Base-by-base conservation (phyloP, 2,797 vertebrate species). In the Amazona ochrocephala region DNA sequence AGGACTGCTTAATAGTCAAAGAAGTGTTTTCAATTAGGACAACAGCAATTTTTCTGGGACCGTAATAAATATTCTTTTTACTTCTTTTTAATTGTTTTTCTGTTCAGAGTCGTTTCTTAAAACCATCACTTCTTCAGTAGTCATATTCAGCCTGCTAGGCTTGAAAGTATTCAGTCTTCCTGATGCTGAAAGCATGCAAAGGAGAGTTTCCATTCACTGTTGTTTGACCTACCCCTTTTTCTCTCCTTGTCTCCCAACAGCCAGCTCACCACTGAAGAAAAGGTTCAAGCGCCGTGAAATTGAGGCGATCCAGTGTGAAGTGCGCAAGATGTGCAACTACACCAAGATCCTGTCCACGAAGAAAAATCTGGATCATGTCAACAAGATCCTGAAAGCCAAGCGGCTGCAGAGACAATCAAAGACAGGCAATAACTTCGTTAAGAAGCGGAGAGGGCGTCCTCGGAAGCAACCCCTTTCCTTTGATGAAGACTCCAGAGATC, bases 371-470 rank as follows among this genome's bases (percentile, higher is more conserved):
- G 99, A 99, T 97, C 99, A n/a, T n/a, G n/a, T n/a, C n/a, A 99
- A 99, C 98, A 99, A 99, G 97, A 99, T 99, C 97, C 98, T 99
- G 85, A 99, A 99, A 97, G 99, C 99, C 97, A 99, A 99, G 98
- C 98, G 99, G 97, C 98, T 99, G 97, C 99, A 99, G 98, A 98
- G 99, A 98, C 99, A 99, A 98, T 99, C 99, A 97, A 99, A 99
- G 98, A 99, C 99, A 29, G 99, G 99, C 98, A 99, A 99, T 98
- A 99, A 99, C 94, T 99, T 99, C 65, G 98, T 99, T 94, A 99
- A 99, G 98, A 98, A 99, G 93, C 97, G 98, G 89, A 98, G 99
- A 23, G 99, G 99, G 19, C 98, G 99, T 64, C 99, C 99, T 83
- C 98, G 99, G 75, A 99, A 99, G 96, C 99, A 99, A 93, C 98